Conservation (phyloP, 2,888 invertebrate genomes). For the Dyspetes luteomarginatus region DNA sequence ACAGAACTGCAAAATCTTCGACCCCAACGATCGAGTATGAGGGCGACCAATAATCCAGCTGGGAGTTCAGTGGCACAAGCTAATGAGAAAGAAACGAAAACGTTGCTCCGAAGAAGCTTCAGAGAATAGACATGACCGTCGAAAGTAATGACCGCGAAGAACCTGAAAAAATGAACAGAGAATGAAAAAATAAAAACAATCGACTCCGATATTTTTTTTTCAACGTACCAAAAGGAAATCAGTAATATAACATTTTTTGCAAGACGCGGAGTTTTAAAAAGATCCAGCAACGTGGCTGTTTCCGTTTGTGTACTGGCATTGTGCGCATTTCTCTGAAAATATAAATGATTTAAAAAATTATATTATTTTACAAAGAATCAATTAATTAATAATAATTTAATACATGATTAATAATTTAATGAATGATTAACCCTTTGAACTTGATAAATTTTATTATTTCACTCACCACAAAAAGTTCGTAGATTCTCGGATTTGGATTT, state of each 20-base stretch:
- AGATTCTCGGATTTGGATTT: conserved; percentile 82
- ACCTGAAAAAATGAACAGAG: conserved; percentile 80
- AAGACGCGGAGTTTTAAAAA: conserved; percentile 83
- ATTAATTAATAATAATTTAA: not conserved
- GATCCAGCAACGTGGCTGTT: conserved; percentile 82
- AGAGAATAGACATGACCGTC: conserved; percentile 95
- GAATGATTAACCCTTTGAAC: not conserved
- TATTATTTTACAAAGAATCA: no score
- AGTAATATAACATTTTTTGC: conserved; percentile 83
- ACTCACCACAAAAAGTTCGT: conserved; percentile 82
- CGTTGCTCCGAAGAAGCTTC: conserved; percentile 91
- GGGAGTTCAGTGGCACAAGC: conserved; percentile 93
- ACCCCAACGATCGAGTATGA: conserved; percentile 92
- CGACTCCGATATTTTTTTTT: not conserved
- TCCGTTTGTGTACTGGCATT: conserved; percentile 75
- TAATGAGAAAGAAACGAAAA: conserved; percentile 93
- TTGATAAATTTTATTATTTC: not conserved
- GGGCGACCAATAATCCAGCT: conserved; percentile 91
- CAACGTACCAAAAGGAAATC: conserved; percentile 83
- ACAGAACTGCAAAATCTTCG: conserved; percentile 93
- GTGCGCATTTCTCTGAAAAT: conserved; percentile 78
- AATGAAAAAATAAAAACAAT: not conserved
- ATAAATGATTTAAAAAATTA: not conserved
- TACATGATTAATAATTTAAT: not conserved
- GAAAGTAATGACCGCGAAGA: conserved; percentile 92